A percentile compares a stretch with the other conserved stretches of the same genome.
Conservation (phyloP, 2,888 invertebrate genomes). For the Spisula solida region DNA sequence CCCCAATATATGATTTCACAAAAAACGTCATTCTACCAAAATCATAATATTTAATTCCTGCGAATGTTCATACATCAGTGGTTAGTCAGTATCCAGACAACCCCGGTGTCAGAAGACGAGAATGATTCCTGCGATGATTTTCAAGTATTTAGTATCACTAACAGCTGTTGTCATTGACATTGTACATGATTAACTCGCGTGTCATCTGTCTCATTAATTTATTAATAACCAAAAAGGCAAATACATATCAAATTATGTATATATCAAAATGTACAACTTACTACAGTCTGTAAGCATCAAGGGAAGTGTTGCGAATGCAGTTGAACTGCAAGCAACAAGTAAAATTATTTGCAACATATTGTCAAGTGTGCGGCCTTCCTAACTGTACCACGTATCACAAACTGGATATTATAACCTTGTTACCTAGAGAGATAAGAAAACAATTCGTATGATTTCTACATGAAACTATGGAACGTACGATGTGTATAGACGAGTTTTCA, state of each 20-base stretch:
- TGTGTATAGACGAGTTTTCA: too few relatives aligned
- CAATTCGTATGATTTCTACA: too few relatives aligned
- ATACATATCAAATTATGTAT: neutral
- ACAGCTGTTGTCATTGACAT: neutral
- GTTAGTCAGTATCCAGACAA: too few relatives aligned
- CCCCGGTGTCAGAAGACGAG: too few relatives aligned
- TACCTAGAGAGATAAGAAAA: neutral
- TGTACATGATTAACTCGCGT: neutral
- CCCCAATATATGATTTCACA: too few relatives aligned
- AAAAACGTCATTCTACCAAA: too few relatives aligned
- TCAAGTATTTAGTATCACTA: too few relatives aligned
- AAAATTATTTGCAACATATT: neutral
- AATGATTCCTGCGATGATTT: too few relatives aligned
- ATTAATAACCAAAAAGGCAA: neutral
- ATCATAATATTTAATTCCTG: too few relatives aligned
- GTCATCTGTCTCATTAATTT: neutral
- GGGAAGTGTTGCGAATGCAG: neutral
- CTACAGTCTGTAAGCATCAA: conserved; percentile 30
- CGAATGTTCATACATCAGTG: too few relatives aligned
- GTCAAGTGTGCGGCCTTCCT: neutral
- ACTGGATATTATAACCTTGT: neutral
- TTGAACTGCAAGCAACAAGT: neutral
- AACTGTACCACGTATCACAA: neutral
- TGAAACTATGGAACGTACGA: too few relatives aligned
- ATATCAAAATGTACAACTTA: conserved; percentile 12